Conservation (phyloP, 35 echinoderm and acorn worm species). For the Lytechinus variegatus region DNA sequence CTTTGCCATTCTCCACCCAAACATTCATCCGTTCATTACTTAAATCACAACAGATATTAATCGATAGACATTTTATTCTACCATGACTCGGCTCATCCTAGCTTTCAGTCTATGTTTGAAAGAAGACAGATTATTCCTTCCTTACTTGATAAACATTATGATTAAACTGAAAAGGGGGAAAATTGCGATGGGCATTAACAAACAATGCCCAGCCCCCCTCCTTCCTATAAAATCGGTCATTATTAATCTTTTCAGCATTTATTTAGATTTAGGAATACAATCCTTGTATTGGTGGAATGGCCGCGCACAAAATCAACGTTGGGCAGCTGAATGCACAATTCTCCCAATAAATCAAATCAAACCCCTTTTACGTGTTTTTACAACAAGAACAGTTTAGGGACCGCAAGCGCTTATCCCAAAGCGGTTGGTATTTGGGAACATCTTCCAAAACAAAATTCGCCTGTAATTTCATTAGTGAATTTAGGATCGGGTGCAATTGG, state of each 20-base stretch:
- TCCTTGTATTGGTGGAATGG: neutral
- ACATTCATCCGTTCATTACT: no score
- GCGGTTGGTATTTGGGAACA: neutral
- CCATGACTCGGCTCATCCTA: neutral
- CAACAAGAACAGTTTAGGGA: neutral
- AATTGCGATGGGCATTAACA: neutral
- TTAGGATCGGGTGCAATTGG: neutral
- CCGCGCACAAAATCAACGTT: neutral
- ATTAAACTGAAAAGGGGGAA: no score
- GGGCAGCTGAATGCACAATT: slow-evolving; percentile 9
- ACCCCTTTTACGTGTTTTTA: neutral
- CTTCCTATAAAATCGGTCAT: neutral
- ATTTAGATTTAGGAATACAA: neutral
- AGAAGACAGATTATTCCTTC: no score
- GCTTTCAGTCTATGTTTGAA: neutral
- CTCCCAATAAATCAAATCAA: slow-evolving; percentile 12
- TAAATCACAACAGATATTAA: no score
- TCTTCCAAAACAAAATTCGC: neutral
- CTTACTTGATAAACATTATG: no score
- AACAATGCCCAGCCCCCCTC: neutral
- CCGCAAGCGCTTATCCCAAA: neutral
- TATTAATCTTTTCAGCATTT: neutral
- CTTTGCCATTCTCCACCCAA: no score
- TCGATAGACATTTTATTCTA: no score
- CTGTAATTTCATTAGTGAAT: neutral